Evolutionary conservation across 2,113 vertebrate genomes (phyloP).

Genomic region (Apaloderma vittatum): DNA sequence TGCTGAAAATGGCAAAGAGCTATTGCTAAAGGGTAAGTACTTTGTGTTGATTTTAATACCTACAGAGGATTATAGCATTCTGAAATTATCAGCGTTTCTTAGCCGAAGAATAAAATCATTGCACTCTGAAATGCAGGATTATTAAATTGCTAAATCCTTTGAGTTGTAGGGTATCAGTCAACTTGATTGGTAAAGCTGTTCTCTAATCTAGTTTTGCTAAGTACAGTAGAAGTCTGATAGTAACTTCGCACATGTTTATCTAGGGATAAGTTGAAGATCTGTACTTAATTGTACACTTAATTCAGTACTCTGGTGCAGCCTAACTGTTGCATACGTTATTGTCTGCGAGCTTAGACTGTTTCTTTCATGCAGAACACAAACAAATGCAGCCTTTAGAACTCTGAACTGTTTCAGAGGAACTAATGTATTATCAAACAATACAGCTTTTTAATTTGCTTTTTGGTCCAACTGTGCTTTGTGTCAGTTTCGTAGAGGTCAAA

Average conservation of each 20-base stretch:
- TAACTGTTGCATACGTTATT: not conserved
- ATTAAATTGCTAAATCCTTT: not conserved
- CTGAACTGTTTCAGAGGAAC: not conserved
- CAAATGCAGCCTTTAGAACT: not conserved
- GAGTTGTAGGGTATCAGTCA: not conserved
- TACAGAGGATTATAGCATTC: not conserved
- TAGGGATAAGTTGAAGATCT: not conserved
- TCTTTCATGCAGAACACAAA: not conserved
- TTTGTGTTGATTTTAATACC: not conserved
- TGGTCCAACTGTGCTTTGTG: not conserved
- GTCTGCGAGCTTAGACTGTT: not conserved
- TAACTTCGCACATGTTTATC: not conserved
- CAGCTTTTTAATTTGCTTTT: not conserved
- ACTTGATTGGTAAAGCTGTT: not conserved
- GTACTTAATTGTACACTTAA: not conserved
- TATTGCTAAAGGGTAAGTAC: slow-evolving; percentile 82
- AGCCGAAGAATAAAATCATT: not conserved
- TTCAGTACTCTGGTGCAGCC: not conserved
- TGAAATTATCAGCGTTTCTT: not conserved
- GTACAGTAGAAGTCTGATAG: not conserved
- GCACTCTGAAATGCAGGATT: not conserved
- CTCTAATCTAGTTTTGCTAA: not conserved
- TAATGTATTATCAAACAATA: not conserved
- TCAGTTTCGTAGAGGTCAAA: not conserved
- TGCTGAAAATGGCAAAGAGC: slow-evolving; percentile 71